Evolutionary conservation across 2,797 vertebrate genomes (phyloP).

Genomic region (Pempheris klunzingeri): DNA sequence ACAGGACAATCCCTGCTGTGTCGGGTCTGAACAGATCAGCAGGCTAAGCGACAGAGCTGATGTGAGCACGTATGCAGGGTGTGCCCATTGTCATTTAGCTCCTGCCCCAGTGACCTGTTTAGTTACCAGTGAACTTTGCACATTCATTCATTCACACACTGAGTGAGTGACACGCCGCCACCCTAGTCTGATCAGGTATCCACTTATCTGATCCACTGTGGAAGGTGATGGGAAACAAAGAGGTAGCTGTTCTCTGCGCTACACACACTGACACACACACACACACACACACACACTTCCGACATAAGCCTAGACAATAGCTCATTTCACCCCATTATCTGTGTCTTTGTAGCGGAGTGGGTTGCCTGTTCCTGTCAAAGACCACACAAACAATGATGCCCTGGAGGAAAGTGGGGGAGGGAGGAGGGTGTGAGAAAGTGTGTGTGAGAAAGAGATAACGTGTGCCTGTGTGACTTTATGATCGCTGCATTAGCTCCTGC

Average conservation of each 20-base stretch:
- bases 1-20: background rate
- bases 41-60: conserved; percentile 10
- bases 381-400: conserved; percentile 66
- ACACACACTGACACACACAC: too few relatives aligned
- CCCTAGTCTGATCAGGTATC: conserved; percentile 50
- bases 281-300: conserved; percentile 34
- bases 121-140: conserved; percentile 19
- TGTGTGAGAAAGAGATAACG: conserved; percentile 28
- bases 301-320: conserved; percentile 61
- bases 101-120: conserved; percentile 42
- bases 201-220: conserved; percentile 45
- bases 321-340: conserved; percentile 57
- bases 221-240: conserved; percentile 56
- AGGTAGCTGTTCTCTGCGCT: conserved; percentile 46
- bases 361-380: conserved; percentile 56
- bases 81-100: conserved; percentile 23
- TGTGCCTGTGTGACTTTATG: conserved; percentile 52
- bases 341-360: conserved; percentile 54
- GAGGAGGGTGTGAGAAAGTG: conserved; percentile 17
- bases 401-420: conserved; percentile 31
- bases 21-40: conserved; percentile 1
- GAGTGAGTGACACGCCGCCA: conserved; percentile 16
- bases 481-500: conserved; percentile 34
- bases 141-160: conserved; percentile 33
- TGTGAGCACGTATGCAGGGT: conserved; percentile 25